These are phyloP conservation scores for Phoenicopterus ruber DNA, from an alignment of 2,113 vertebrate genomes.

Conservation along the genomic window DNA sequence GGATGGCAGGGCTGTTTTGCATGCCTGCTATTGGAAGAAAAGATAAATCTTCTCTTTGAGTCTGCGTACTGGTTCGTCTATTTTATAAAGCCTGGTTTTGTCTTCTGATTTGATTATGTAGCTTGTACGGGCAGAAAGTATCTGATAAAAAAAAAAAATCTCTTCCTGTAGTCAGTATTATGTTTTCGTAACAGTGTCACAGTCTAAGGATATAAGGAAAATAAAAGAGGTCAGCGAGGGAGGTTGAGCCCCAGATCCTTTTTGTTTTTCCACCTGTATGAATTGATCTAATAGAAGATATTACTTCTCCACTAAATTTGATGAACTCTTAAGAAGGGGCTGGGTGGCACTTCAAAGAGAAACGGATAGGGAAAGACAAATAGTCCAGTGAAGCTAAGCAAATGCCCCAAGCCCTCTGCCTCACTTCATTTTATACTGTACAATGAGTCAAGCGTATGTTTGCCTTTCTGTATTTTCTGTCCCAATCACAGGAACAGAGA, in stretches of 20 bases:
- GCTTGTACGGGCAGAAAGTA: neutral
- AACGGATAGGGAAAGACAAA: neutral
- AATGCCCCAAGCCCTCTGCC: neutral
- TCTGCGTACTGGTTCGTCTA: neutral
- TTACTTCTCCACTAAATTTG: neutral
- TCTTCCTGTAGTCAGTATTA: neutral
- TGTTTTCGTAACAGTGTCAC: neutral
- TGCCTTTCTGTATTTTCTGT: neutral
- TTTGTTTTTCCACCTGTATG: neutral
- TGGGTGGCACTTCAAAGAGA: neutral
- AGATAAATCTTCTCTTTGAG: neutral
- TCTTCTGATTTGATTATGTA: neutral
- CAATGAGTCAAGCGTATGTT: accelerated
- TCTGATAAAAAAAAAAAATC: neutral
- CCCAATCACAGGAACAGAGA: neutral
- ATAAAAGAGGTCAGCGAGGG: neutral
- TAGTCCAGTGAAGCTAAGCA: neutral
- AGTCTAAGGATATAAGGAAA: neutral
- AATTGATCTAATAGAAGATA: neutral
- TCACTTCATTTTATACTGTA: neutral
- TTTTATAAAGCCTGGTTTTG: neutral
- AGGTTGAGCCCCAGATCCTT: neutral
- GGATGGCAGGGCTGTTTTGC: neutral
- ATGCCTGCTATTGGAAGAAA: neutral
- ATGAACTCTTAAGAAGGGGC: neutral